A percentile compares a stretch with the other conserved stretches of the same genome.
These are phyloP conservation scores for Sinocyclocheilus rhinocerous DNA, from an alignment of 2,113 vertebrate genomes.

Conservation along the genomic window DNA sequence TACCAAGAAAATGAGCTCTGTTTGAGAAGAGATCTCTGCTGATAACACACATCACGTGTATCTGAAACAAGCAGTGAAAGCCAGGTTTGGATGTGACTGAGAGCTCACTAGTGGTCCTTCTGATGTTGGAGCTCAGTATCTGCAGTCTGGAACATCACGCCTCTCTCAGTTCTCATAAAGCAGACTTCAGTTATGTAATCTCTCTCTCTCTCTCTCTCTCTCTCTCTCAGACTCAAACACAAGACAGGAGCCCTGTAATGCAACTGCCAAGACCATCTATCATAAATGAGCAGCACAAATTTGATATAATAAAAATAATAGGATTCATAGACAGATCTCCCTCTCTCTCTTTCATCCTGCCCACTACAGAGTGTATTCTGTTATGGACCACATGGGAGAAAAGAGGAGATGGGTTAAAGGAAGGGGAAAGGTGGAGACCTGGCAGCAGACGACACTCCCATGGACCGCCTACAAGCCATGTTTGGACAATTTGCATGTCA, in stretches of 20 bases:
- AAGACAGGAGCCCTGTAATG: conserved; percentile 55
- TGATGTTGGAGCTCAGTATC: conserved; percentile 61
- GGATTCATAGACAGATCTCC: background rate
- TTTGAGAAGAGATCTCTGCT: background rate
- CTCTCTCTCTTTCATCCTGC: too few species aligned
- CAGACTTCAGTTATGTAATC: conserved; percentile 66
- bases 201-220: conserved; percentile 34
- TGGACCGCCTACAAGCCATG: background rate
- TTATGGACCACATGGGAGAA: background rate
- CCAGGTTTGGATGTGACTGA: conserved; percentile 1
- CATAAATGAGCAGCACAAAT: conserved; percentile 48
- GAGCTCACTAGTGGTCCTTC: conserved; percentile 52
- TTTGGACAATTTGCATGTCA: background rate
- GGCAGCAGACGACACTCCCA: background rate
- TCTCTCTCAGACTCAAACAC: conserved; percentile 56
- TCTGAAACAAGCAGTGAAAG: conserved; percentile 1
- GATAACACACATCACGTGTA: background rate
- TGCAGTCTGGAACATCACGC: conserved; percentile 62
- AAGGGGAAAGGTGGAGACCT: background rate
- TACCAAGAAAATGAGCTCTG: background rate
- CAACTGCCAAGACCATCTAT: conserved; percentile 13
- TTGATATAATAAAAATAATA: conserved; percentile 1
- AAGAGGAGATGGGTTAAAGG: conserved; percentile 1
- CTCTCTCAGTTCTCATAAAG: conserved; percentile 66
- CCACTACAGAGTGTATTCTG: background rate